These are phyloP conservation scores for Abrostola tripartita DNA, from an alignment of 2,888 invertebrate genomes.

Conservation along the genomic window DNA sequence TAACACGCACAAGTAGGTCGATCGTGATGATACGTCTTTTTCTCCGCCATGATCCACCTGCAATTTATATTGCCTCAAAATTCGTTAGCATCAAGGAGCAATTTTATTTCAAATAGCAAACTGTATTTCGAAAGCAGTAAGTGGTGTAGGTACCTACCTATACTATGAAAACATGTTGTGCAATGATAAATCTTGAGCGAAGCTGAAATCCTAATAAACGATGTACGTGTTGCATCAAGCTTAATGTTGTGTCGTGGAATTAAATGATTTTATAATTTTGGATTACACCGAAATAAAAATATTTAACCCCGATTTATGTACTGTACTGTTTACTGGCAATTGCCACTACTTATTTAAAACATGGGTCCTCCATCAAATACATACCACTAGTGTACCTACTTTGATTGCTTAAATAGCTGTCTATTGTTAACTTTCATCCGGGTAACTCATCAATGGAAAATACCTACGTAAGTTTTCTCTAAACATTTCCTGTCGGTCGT, in stretches of 20 bases:
- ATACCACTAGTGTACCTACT: slow-evolving; percentile 14
- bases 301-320: slow-evolving; percentile 20
- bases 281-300: slow-evolving; percentile 14
- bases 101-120: slow-evolving; percentile 50
- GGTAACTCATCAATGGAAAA: slow-evolving; percentile 60
- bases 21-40: slow-evolving; percentile 72
- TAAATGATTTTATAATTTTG: slow-evolving; percentile 38
- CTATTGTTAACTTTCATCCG: slow-evolving; percentile 60
- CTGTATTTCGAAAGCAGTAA: slow-evolving; percentile 46
- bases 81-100: slow-evolving; percentile 22
- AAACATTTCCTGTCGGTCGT: slow-evolving; percentile 66
- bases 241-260: slow-evolving; percentile 39
- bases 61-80: slow-evolving; percentile 27
- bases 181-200: slow-evolving; percentile 44
- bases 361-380: slow-evolving; percentile 3
- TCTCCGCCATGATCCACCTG: slow-evolving; percentile 49
- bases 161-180: slow-evolving; percentile 39
- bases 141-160: slow-evolving; percentile 14
- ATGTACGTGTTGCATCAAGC: slow-evolving; percentile 36
- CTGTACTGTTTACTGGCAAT: not conserved
- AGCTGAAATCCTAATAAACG: slow-evolving; percentile 28
- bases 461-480: slow-evolving; percentile 66
- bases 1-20: slow-evolving; percentile 68
- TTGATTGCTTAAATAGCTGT: slow-evolving; percentile 45
- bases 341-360: not conserved